Evolutionary conservation across 2,888 invertebrate species (phyloP), one percentile per base, ranked within the genome.

Genomic region (Criorhina ranunculi): DNA sequence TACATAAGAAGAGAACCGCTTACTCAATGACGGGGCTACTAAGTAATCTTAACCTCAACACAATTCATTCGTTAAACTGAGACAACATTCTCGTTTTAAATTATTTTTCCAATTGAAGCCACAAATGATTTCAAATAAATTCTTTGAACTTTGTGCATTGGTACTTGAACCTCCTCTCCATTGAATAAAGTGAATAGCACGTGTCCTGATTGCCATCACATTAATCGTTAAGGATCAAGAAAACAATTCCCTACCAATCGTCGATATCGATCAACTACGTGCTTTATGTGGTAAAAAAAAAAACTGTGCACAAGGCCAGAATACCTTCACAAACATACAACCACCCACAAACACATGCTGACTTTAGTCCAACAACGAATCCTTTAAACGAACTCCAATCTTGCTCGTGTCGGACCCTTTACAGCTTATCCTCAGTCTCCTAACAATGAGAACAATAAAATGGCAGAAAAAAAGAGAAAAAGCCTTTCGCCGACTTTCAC

Each of bases 181-280:
- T 19, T 9, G 9, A 46, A 17, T 4, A 19, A 9, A 46, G 19
- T 46, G 46, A 46, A 46, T 19, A 9, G 49, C 59, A 59, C 59
- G 40, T 59, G 49, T 37, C 40, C n/a, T 8, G 70, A 70, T 57
- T 46, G 5, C 29, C 46, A 59, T 24, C 59, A 12, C 12, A 29
- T 24, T 44, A 35, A 37, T 46, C 37, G 37, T 1, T 6, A 11
- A 8, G 37, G 15, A 49, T 59, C 49, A 49, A 37, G 37, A 29
- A 70, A 59, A 49, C 59, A 70, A 70, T 49, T 70, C 17, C 29
- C 49, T 11, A 6, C n/a, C 46, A 46, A 70, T 49, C 12, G 15
- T 19, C 33, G 57, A 57, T 57, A 59, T 49, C 35, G 57, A 70
- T 70, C 59, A 37, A 70, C 33, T 55, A 44, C 46, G 55, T 59